phyloP scores from a whole-genome alignment of 2,888 invertebrate genomes.

The Acleris cristana region DNA sequence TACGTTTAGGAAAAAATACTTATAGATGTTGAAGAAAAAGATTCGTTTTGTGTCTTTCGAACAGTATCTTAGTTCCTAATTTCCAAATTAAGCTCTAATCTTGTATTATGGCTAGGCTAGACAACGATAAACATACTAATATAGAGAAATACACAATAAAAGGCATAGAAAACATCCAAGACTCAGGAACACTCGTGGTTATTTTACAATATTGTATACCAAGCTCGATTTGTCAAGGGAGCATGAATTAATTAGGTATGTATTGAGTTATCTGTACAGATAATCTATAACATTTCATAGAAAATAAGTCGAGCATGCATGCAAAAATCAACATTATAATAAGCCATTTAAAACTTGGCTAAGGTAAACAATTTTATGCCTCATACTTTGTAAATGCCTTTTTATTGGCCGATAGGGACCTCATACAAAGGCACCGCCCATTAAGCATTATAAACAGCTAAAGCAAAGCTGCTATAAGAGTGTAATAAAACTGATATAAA shows the following conservation, averaged over 20 bases:
- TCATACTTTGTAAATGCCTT: constrained; percentile 49
- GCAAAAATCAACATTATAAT: constrained; percentile 36
- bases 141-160: no score
- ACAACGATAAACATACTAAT: no score
- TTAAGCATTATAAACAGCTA: constrained; percentile 68
- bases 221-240: no score
- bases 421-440: constrained; percentile 55
- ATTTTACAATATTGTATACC: no score
- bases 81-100: no score
- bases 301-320: constrained; percentile 15
- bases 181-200: no score
- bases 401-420: constrained; percentile 45
- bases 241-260: not conserved
- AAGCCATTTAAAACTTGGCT: constrained; percentile 33
- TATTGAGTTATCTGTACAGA: not conserved
- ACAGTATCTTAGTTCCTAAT: no score
- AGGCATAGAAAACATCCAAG: no score
- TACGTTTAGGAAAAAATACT: no score
- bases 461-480: constrained; percentile 43
- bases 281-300: constrained; percentile 10
- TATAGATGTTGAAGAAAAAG: no score
- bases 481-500: constrained; percentile 38
- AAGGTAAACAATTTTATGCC: constrained; percentile 36
- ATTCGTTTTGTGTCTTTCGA: no score
- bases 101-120: no score